These are phyloP conservation scores for Musca domestica DNA, from an alignment of 1,140 invertebrate genomes.

Conservation along the genomic window DNA sequence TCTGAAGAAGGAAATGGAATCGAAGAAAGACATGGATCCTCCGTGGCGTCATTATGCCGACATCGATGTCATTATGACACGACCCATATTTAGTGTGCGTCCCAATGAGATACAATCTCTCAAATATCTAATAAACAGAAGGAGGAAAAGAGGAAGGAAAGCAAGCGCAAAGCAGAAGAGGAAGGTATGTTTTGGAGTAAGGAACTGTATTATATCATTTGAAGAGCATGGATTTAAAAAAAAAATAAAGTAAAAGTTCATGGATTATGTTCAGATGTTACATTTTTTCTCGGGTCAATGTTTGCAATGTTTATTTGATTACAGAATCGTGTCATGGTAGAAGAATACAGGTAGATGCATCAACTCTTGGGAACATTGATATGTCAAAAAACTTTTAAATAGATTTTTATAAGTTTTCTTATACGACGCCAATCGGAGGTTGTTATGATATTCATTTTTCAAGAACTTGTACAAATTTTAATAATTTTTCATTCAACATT, in stretches of 20 bases:
- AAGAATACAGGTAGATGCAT: no score
- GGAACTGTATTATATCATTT: neutral
- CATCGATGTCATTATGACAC: constrained; percentile 58
- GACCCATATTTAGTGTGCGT: constrained; percentile 52
- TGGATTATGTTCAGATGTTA: no score
- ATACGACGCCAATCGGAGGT: no score
- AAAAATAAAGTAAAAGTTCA: neutral
- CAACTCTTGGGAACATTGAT: no score
- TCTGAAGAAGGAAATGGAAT: constrained; percentile 57
- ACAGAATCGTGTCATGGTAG: no score
- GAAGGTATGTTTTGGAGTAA: constrained; percentile 16
- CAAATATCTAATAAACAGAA: constrained; percentile 50
- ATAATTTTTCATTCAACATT: no score
- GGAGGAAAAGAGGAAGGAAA: constrained; percentile 45
- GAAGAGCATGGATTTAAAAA: neutral
- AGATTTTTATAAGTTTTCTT: no score
- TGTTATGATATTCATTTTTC: no score
- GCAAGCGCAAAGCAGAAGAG: constrained; percentile 32
- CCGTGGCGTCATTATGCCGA: constrained; percentile 60
- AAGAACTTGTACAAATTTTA: no score
- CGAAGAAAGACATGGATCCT: constrained; percentile 52
- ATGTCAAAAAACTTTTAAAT: no score
- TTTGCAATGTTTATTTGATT: neutral
- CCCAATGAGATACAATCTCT: constrained; percentile 51
- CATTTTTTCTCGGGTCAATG: no score